phyloP scores from a whole-genome alignment of 2,113 vertebrate species.

The Gallinago paraguaiae region DNA sequence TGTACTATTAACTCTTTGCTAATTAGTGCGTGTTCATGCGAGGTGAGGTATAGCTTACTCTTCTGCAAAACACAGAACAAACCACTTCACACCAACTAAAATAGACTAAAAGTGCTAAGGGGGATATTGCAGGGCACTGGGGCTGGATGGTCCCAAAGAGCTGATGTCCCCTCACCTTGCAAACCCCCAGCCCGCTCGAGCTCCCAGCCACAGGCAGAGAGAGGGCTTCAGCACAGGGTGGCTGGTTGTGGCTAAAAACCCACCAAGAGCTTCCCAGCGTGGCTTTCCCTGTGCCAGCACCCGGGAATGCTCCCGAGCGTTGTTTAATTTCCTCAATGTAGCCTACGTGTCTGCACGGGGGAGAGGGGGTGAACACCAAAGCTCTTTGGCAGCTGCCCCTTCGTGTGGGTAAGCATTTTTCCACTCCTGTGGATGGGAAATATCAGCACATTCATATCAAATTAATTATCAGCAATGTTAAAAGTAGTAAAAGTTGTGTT shows the following conservation, averaged over 20 bases:
- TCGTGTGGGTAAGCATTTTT: not conserved
- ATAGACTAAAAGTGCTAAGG: not conserved
- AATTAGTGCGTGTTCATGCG: not conserved
- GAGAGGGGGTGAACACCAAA: not conserved
- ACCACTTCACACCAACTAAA: not conserved
- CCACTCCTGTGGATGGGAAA: not conserved
- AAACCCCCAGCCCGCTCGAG: rapidly evolving
- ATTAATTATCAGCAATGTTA: not conserved
- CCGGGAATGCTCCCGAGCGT: rapidly evolving
- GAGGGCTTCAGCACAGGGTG: not conserved
- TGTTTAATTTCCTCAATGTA: not conserved
- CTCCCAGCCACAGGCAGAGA: not conserved
- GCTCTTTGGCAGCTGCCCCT: not conserved
- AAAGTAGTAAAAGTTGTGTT: not conserved
- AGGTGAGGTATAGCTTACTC: not conserved
- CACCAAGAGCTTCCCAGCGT: rapidly evolving
- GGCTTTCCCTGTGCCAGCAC: rapidly evolving
- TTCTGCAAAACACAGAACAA: not conserved
- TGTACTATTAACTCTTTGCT: not conserved
- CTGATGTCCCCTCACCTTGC: not conserved
- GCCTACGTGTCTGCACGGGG: rapidly evolving
- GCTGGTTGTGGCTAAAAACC: not conserved
- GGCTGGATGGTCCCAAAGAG: not conserved
- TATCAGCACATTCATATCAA: not conserved
- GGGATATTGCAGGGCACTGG: not conserved